These are phyloP conservation scores for Drosophila parvula DNA, from an alignment of 1,140 invertebrate genomes.

Conservation along the genomic window DNA sequence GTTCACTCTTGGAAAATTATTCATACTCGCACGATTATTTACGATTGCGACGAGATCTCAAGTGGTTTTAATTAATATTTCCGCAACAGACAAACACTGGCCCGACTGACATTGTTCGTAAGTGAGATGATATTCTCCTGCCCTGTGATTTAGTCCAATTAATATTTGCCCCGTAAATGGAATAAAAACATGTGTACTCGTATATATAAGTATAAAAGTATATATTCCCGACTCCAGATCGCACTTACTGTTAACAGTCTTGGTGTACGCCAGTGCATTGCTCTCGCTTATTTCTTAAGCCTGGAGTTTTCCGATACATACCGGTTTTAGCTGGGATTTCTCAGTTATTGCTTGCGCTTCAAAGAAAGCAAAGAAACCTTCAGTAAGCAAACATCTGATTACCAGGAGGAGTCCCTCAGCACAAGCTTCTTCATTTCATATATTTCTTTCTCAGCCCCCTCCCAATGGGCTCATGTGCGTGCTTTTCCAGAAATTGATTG, in stretches of 20 bases:
- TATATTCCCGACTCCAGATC: constrained; percentile 28
- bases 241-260: constrained; percentile 32
- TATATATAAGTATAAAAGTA: constrained; percentile 13
- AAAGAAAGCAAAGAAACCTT: constrained; percentile 39
- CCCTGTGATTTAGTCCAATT: constrained; percentile 59
- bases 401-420: constrained; percentile 8
- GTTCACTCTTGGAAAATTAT: constrained; percentile 33
- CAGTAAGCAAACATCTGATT: constrained; percentile 33
- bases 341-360: constrained; percentile 14
- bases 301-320: constrained; percentile 41
- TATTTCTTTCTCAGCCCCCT: not conserved
- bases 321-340: constrained; percentile 45
- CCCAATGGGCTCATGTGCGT: constrained; percentile 12
- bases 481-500: constrained; percentile 23
- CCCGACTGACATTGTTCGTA: constrained; percentile 23
- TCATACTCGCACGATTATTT: constrained; percentile 10
- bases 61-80: constrained; percentile 75
- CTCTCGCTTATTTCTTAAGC: constrained; percentile 43
- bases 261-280: constrained; percentile 52
- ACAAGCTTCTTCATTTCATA: not conserved
- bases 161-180: constrained; percentile 28
- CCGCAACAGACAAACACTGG: constrained; percentile 44
- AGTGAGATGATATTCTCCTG: constrained; percentile 15
- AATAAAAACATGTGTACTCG: not conserved
- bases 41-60: constrained; percentile 39